These are phyloP conservation scores for Drosophila miranda DNA, from an alignment of 1,140 invertebrate species.

Conservation along the genomic window DNA sequence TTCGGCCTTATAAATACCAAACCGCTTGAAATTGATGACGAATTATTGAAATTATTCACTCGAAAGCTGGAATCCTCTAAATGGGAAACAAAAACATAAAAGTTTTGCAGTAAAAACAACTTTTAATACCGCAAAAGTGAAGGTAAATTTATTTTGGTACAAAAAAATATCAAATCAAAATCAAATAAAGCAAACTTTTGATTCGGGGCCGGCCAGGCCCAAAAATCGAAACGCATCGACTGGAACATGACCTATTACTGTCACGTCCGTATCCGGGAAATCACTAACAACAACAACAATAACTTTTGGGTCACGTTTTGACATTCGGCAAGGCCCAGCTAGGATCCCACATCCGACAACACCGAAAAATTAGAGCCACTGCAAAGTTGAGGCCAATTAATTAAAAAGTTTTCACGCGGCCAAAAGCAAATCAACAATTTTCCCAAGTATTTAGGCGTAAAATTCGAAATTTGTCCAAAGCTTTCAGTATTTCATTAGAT, in stretches of 20 bases:
- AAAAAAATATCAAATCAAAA: constrained; percentile 75
- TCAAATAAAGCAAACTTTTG: constrained; percentile 66
- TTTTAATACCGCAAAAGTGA: constrained; percentile 26
- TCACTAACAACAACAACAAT: constrained; percentile 47
- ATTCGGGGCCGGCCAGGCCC: constrained; percentile 8
- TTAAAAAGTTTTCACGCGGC: constrained; percentile 72
- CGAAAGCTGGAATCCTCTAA: background rate
- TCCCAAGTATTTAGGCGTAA: constrained; percentile 66
- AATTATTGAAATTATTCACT: too few species aligned
- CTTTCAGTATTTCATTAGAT: constrained; percentile 1
- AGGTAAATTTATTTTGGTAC: constrained; percentile 49
- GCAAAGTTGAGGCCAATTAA: constrained; percentile 59
- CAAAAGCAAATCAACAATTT: constrained; percentile 72
- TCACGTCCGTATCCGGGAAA: constrained; percentile 59
- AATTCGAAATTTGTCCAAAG: constrained; percentile 38
- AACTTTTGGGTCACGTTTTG: constrained; percentile 74
- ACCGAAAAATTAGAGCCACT: constrained; percentile 30
- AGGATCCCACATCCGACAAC: constrained; percentile 25
- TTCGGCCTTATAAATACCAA: too few species aligned
- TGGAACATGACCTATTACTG: constrained; percentile 74
- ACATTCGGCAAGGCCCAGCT: constrained; percentile 32
- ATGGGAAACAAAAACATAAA: background rate
- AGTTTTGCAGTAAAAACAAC: constrained; percentile 49
- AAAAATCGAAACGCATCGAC: constrained; percentile 42
- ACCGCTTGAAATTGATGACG: too few species aligned